phyloP scores from a whole-genome alignment of 2,888 invertebrate genomes.

The Chloromyia formosa region DNA sequence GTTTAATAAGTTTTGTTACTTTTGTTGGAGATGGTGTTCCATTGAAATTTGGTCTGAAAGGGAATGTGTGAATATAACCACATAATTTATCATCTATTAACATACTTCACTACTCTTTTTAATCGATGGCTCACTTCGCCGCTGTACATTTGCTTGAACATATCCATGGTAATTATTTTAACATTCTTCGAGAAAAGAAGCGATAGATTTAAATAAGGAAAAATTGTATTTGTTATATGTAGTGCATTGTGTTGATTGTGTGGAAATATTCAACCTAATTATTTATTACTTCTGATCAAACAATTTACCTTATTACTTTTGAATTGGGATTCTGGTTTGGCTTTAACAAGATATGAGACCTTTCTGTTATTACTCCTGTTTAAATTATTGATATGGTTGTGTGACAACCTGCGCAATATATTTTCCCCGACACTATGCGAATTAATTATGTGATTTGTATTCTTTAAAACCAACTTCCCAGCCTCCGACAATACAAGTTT shows the following conservation, averaged over 20 bases:
- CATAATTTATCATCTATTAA: not conserved
- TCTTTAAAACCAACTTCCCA: slow-evolving; percentile 78
- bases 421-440: not conserved
- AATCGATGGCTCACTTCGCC: slow-evolving; percentile 57
- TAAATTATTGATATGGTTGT: slow-evolving; percentile 7
- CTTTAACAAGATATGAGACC: slow-evolving; percentile 31
- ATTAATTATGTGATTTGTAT: slow-evolving; percentile 53
- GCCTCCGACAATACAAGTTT: slow-evolving; percentile 86
- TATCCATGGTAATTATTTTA: slow-evolving; percentile 61
- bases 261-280: too few species aligned
- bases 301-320: slow-evolving; percentile 42
- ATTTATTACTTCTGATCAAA: not conserved
- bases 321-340: slow-evolving; percentile 32
- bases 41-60: not conserved
- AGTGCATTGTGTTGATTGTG: too few species aligned
- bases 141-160: slow-evolving; percentile 61
- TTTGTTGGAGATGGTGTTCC: not conserved
- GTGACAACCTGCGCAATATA: not conserved
- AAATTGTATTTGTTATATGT: too few species aligned
- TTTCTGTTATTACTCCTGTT: not conserved
- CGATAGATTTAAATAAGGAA: too few species aligned
- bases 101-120: slow-evolving; percentile 55
- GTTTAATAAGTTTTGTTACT: slow-evolving; percentile 22
- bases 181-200: slow-evolving; percentile 56
- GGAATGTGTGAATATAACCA: too few species aligned